A percentile compares a stretch with the other conserved stretches of the same genome.
Conservation (phyloP, 1,140 invertebrate genomes). For the Drosophila ambigua region DNA sequence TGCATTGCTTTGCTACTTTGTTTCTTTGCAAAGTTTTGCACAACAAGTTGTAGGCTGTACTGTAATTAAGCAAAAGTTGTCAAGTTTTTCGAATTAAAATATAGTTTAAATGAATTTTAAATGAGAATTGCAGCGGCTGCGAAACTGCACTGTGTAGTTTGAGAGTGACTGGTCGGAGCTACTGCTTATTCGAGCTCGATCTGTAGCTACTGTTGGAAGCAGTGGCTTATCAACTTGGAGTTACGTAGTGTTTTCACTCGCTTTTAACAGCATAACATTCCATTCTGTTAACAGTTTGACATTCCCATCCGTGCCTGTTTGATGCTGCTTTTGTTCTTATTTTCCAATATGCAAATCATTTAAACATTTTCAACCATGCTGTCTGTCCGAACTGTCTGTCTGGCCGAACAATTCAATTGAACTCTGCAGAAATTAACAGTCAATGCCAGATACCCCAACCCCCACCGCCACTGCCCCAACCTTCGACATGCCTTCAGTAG, state of each 20-base stretch:
- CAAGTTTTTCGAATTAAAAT: neutral
- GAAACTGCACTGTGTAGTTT: too few species aligned
- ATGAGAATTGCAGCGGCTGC: too few species aligned
- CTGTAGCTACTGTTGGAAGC: too few species aligned
- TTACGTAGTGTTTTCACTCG: neutral
- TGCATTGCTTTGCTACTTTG: too few species aligned
- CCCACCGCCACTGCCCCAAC: neutral
- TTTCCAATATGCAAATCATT: constrained; percentile 51
- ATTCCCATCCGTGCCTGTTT: neutral
- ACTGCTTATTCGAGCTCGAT: too few species aligned
- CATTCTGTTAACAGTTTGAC: constrained; percentile 1
- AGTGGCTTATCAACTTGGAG: too few species aligned
- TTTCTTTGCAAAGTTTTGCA: too few species aligned
- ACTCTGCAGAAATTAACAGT: constrained; percentile 46
- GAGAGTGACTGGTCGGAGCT: too few species aligned
- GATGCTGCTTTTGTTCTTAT: neutral
- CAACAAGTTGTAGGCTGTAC: neutral
- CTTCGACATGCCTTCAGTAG: constrained; percentile 25
- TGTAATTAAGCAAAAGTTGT: constrained; percentile 3
- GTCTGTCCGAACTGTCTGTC: constrained; percentile 29
- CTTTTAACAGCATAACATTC: too few species aligned
- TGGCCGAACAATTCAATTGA: constrained; percentile 71
- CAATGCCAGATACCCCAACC: constrained; percentile 1
- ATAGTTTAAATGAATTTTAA: neutral
- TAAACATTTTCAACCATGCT: constrained; percentile 48